Base-by-base conservation (phyloP, 2,888 invertebrate genomes). In the Cordilura impudica region DNA sequence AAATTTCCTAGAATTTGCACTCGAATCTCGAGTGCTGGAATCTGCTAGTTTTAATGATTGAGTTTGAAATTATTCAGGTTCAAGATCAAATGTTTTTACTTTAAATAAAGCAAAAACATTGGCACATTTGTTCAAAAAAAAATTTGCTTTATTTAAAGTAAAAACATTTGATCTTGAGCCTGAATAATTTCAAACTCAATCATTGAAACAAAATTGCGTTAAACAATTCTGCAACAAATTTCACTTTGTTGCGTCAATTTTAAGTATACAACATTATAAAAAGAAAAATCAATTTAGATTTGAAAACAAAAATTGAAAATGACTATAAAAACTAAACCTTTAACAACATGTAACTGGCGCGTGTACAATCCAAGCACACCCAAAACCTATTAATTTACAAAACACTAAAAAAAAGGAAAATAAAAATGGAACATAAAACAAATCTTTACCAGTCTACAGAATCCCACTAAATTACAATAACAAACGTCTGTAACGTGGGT, bases 361-460 rank as follows among this genome's bases (percentile, higher is more conserved):
- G 78, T 71, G 75, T 58, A 63, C 63, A 8, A 60, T 49, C 47
- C 56, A 70, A 77, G 63, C 60, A 81, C 77, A 81, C 73, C 77
- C 80, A 73, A 81, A 81, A 77, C 69, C 69, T 61, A 77, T 77
- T 70, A 76, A 70, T 69, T 70, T 60, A 10, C 53, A 53, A 53
- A 47, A 73, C 56, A 66, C 29, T 31, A 23, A 63, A 49, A 75
- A 47, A 45, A 72, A 21, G 14, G 7, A 56, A 21, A 18, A 56
- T 16, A 39, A n/a, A 39, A 8, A 63, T 8, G n/a, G 1, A 54
- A 45, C 19, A 45, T 51, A 5, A 56, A 54, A 21, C 12, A 54
- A 47, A 19, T 61, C 49, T 70, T n/a, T 56, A 61, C 19, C 35
- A 66, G 72, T 31, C 70, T 58, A 49, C 31, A 72, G 65, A 73